phyloP scores from a whole-genome alignment of 2,797 vertebrate species.

The Gymnodraco acuticeps region DNA sequence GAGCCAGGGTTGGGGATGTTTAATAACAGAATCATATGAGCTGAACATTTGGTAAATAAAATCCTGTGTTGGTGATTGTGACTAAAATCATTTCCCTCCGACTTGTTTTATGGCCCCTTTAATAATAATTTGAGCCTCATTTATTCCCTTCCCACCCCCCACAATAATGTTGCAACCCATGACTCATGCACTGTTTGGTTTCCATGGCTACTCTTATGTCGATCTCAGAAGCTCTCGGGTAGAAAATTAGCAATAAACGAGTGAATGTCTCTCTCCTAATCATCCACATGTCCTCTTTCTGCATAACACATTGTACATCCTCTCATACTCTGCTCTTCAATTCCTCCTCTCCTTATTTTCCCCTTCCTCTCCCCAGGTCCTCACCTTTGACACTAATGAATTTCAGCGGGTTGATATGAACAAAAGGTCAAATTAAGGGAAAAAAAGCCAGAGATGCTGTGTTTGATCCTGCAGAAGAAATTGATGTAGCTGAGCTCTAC shows the following conservation, averaged over 20 bases:
- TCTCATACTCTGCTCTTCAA: background rate
- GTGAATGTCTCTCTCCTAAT: slow-evolving; percentile 14
- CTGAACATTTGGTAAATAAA: background rate
- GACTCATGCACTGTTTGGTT: slow-evolving; percentile 60
- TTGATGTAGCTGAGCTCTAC: background rate
- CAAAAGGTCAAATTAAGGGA: background rate
- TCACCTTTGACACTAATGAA: background rate
- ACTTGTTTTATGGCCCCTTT: slow-evolving; percentile 22
- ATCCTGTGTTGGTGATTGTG: background rate
- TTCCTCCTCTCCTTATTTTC: background rate
- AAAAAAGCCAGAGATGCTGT: background rate
- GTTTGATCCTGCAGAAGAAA: background rate
- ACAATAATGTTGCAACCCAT: slow-evolving; percentile 19
- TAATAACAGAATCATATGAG: slow-evolving; percentile 14
- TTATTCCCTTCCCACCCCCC: slow-evolving; percentile 1
- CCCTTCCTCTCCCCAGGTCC: background rate
- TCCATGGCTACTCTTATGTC: slow-evolving; percentile 55
- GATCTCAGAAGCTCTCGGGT: slow-evolving; percentile 22
- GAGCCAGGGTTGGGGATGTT: background rate
- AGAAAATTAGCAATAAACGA: slow-evolving; percentile 36
- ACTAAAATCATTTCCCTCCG: slow-evolving; percentile 8
- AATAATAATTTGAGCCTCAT: slow-evolving; percentile 35
- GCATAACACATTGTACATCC: slow-evolving; percentile 5
- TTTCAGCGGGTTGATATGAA: background rate
- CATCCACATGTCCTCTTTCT: slow-evolving; percentile 15